Conservation (phyloP, 2,888 invertebrate genomes). For the Drosophila kambysellisi region DNA sequence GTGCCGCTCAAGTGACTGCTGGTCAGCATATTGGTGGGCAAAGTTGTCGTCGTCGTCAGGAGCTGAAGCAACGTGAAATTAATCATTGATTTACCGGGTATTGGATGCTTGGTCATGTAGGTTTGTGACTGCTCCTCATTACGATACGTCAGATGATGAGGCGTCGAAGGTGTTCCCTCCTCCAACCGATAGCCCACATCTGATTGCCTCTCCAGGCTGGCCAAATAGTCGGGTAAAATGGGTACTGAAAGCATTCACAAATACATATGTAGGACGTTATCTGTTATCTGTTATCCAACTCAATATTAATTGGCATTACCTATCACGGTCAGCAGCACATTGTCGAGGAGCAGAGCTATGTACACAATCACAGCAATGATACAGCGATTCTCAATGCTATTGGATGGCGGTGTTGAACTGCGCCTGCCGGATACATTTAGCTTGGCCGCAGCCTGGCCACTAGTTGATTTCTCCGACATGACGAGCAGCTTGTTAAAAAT, state of each 20-base stretch:
- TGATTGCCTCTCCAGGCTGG: conserved; percentile 86
- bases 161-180: conserved; percentile 14
- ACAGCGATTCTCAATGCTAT: conserved; percentile 73
- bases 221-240: conserved; percentile 91
- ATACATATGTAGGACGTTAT: not conserved
- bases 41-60: conserved; percentile 43
- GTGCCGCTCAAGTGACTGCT: conserved; percentile 51
- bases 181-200: conserved; percentile 28
- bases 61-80: conserved; percentile 81
- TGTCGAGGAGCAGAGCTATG: conserved; percentile 92
- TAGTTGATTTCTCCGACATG: conserved; percentile 59
- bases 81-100: conserved; percentile 84
- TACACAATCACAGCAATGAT: conserved; percentile 88
- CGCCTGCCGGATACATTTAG: conserved; percentile 48
- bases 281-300: conserved; percentile 8
- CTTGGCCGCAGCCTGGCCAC: conserved; percentile 50
- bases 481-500: conserved; percentile 31
- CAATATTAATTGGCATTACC: conserved; percentile 87
- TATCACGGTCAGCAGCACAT: conserved; percentile 94
- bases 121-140: conserved; percentile 57
- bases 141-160: conserved; percentile 81
- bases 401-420: conserved; percentile 54
- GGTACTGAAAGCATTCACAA: conserved; percentile 87
- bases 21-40: conserved; percentile 41
- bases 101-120: conserved; percentile 84